A percentile compares a stretch with the other conserved stretches of the same genome.
Evolutionary conservation across 2,797 vertebrate genomes (phyloP).

Genomic region (Bradypus variegatus): DNA sequence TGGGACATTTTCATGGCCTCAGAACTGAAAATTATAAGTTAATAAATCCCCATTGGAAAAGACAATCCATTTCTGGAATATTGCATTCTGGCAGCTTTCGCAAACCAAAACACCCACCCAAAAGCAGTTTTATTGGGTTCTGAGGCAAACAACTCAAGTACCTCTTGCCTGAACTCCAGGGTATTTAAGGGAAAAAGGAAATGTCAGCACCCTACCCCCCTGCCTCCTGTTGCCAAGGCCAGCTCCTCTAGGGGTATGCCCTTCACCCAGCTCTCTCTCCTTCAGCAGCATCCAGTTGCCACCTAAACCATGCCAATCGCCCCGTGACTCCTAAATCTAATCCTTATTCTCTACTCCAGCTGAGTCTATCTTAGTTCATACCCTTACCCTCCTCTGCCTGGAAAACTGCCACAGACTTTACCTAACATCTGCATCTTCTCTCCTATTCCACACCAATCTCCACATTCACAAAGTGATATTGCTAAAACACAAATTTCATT

Average conservation of each 20-base stretch:
- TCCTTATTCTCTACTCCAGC: background rate
- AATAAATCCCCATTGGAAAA: too few species aligned
- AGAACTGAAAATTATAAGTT: too few species aligned
- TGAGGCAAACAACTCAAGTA: too few species aligned
- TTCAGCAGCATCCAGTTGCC: too few species aligned
- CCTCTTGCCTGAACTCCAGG: background rate
- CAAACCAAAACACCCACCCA: too few species aligned
- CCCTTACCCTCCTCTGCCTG: background rate
- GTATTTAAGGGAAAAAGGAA: background rate
- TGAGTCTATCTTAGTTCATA: background rate
- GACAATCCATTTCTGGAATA: too few species aligned
- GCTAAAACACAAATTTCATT: background rate
- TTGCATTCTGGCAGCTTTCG: too few species aligned
- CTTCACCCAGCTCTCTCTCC: background rate
- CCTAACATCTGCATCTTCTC: background rate
- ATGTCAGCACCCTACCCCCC: background rate
- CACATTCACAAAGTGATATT: background rate
- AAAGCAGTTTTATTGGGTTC: background rate
- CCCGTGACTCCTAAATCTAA: background rate
- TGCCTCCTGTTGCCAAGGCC: background rate
- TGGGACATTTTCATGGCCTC: too few species aligned
- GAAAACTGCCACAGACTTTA: background rate
- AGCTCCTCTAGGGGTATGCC: background rate
- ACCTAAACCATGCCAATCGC: background rate
- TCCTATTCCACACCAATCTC: background rate